Evolutionary conservation across 1,140 invertebrate species (phyloP), one percentile per base, ranked within the genome.

Genomic region (Hylaeus volcanicus): DNA sequence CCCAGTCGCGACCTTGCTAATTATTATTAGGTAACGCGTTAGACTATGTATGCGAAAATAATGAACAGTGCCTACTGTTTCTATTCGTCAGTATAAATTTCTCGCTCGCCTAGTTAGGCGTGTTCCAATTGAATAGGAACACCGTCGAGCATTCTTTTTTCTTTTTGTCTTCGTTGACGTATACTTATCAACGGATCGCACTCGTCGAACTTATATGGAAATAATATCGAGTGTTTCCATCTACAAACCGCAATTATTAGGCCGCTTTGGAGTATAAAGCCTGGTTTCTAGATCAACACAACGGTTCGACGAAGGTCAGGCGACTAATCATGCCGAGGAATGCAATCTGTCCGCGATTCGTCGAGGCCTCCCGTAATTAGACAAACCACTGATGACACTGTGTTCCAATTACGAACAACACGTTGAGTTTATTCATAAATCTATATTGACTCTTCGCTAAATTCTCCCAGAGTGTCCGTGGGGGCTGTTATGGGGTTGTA

Each of bases 281-380:
- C 3, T 8, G 15, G 48, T 74, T 74, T 64, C 63, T 81, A 55
- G 65, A 72, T 77, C 79, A 64, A 64, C 64, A 5, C 45, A 68
- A 60, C 72, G 43, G 51, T 71, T 53, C 14, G n/a, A 51, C 72
- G 71, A 85, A 87, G 83, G 82, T 80, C 87, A 72, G 77, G 79
- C 73, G 86, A 75, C 83, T 89, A 87, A 88, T 89, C 88, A 84
- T 73, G 70, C 79, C 74, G 79, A 56, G 61, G 72, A 4, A 37
- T 66, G 78, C 78, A 83, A 81, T 81, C 73, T 48, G 71, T 65
- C 56, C 71, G 66, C 43, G 53, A 48, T 51, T 70, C n/a, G 65
- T 37, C 71, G 41, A 37, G 58, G 15, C 58, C 41, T 73, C 41
- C 53, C 14, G 45, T 73, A 73, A 73, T 61, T 73, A 48, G 43